Base-by-base conservation (phyloP, 1,140 invertebrate species). In the Pogonomyrmex californicus region DNA sequence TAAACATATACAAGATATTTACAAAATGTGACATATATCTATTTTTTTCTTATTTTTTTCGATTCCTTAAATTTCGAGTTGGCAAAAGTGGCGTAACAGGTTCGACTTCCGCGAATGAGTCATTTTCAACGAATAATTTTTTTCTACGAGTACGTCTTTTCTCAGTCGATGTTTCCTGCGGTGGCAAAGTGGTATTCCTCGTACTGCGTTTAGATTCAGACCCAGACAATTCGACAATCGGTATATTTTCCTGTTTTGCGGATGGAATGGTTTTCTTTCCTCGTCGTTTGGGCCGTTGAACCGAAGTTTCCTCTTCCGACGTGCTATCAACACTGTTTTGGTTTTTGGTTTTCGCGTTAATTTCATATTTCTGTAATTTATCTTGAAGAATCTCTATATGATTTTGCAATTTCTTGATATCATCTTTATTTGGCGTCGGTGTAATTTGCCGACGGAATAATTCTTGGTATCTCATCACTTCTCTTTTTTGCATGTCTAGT, bases 101-200 rank as follows among this genome's bases (percentile, higher is more conserved):
- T 10, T 92, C 92, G 23, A 94, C 62, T 38, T 94, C 93, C 23
- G 89, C 66, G 17, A 86, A 88, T 2, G 88, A 89, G 30, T 93
- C 90, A 0, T 65, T 56, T 7, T 66, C 60, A 0, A 58, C n/a
- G 7, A 89, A 94, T 17, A 94, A 65, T 58, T 92, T 93, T 56
- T 93, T 94, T 33, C 70, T 92, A 54, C 92, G 91, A 10, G 75
- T 86, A 10, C 63, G 88, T 47, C 75, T 90, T 23, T 4, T 87
- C 6, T 89, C 91, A 2, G 86, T 77, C 14, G 36, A 23, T 4
- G 56, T 17, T 41, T 73, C 68, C 12, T 62, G 60, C 2, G 81
- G 70, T 54, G 87, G 85, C 38, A 91, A 70, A 58, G 60, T 65
- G 7, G 33, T 47, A 23, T 86, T 88, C 56, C 86, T 90, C 7